phyloP scores from a whole-genome alignment of 1,140 invertebrate genomes.

The Stenopsyche tienmushanensis region DNA sequence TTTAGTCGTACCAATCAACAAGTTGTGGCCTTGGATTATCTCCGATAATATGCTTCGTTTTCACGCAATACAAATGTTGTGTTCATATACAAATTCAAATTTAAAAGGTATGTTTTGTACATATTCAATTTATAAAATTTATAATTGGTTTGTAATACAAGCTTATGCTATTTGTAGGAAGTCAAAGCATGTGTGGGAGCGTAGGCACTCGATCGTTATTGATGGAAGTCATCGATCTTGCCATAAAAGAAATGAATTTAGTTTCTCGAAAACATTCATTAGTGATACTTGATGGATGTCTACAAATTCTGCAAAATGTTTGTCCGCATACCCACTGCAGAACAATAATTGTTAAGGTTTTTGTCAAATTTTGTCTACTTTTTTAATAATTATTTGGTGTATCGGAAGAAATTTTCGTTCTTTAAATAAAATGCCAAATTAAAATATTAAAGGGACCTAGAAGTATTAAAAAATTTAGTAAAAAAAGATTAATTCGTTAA shows the following conservation, averaged over 20 bases:
- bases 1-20: conserved; percentile 35
- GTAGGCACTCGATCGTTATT: conserved; percentile 28
- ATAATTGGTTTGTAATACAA: background rate
- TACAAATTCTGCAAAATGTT: conserved; percentile 34
- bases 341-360: conserved; percentile 34
- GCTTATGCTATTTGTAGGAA: conserved; percentile 20
- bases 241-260: conserved; percentile 35
- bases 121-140: background rate
- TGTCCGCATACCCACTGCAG: conserved; percentile 35
- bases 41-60: conserved; percentile 21
- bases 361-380: too few species aligned
- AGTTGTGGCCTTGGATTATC: conserved; percentile 37
- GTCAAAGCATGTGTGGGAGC: conserved; percentile 33
- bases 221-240: conserved; percentile 32
- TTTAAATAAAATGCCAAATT: too few species aligned
- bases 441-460: too few species aligned
- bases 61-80: conserved; percentile 36
- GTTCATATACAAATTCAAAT: conserved; percentile 33
- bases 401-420: too few species aligned
- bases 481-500: too few species aligned
- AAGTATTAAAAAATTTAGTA: too few species aligned
- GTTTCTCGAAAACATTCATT: conserved; percentile 24
- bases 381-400: too few species aligned
- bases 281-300: conserved; percentile 19
- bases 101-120: conserved; percentile 27